Evolutionary conservation across 2,113 vertebrate species (phyloP), one percentile per base, ranked within the genome.

Genomic region (Microtus montanus): DNA sequence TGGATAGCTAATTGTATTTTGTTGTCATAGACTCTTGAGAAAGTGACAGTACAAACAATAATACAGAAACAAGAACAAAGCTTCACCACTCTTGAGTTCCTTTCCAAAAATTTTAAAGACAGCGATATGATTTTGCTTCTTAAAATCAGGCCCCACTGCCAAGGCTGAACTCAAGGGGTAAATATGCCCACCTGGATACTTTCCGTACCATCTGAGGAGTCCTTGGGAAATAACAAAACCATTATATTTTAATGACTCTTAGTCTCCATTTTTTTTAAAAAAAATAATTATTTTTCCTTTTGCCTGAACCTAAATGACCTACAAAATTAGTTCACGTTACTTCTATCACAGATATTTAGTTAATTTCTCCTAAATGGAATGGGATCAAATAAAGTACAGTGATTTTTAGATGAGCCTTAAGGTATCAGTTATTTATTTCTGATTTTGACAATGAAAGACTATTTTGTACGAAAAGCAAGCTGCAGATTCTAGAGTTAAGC

Each of bases 111-210:
- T 5, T 82, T 47, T 22, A 64, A 5, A 58, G 83, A 84, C 2
- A 38, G 5, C 26, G 54, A 6, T 26, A 6, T 41, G 33, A n/a
- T 24, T 14, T 3, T 63, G 61, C 22, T 64, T 80, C 20, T 44
- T 22, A 85, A 44, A 64, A 24, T 14, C 58, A 13, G 2, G 33
- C 2, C 9, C 30, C 1, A 19, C 0, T 10, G 5, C 35, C 52
- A 63, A 10, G 52, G 47, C 10, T 74, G 7, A 35, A 33, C 5
- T 92, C 38, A 35, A 0, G 0, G 24, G 0, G 24, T 33, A 13
- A n/a, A 61, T 2, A 12, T 7, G 11, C 1, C 11, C 28, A 5
- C 11, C 24, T 11, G 7, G 19, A 26, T 7, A 5, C 41, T 17
- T 22, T 19, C 30, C 17, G 24, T 79, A 7, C 24, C 2, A 0